Base-by-base conservation (phyloP, 1,140 invertebrate species). In the Campoletis sonorensis region DNA sequence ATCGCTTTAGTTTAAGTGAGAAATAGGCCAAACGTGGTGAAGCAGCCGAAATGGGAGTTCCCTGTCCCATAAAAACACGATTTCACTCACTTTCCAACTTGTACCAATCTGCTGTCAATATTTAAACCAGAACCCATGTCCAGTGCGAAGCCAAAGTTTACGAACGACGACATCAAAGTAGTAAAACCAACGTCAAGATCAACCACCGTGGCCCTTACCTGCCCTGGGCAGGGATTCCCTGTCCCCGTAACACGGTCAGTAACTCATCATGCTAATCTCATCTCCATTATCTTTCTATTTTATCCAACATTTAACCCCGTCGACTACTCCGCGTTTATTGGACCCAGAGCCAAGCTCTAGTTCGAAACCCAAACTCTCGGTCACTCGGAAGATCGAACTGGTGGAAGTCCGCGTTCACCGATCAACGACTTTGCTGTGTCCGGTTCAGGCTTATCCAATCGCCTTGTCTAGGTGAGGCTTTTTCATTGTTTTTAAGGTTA, bases 221-320 rank as follows among this genome's bases (percentile, higher is more conserved):
- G 94, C 92, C 94, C 94, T 85, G 95, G 94, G 54, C 94, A 95
- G 92, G 95, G 94, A 84, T 95, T 93, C 91, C 95, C 92, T 89
- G 90, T 92, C 81, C 90, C 89, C 80, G 81, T 87, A 68, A 90
- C 88, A 87, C 90, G 87, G 89, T 89, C 84, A 85, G 89, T 91
- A 81, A 45, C 68, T 79, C 67, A 21, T 23, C 40, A 27, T 18
- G 64, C 54, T 37, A 78, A 77, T 54, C n/a, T 18, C 21, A 18
- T 33, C 13, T 70, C 23, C 33, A 76, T 76, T 30, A 76, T 64
- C 1, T 85, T 45, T 67, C 58, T 58, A n/a, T 8, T 58, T 58
- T 21, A 11, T 58, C 1, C 40, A 45, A 45, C 40, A 13, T 45
- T 13, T 13, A 8, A 45, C 40, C 61, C 23, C 10, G 8, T 64